A percentile compares a stretch with the other conserved stretches of the same genome.
These are phyloP conservation scores for Tricholaema leucomelas DNA, from an alignment of 2,113 vertebrate species.

Conservation along the genomic window DNA sequence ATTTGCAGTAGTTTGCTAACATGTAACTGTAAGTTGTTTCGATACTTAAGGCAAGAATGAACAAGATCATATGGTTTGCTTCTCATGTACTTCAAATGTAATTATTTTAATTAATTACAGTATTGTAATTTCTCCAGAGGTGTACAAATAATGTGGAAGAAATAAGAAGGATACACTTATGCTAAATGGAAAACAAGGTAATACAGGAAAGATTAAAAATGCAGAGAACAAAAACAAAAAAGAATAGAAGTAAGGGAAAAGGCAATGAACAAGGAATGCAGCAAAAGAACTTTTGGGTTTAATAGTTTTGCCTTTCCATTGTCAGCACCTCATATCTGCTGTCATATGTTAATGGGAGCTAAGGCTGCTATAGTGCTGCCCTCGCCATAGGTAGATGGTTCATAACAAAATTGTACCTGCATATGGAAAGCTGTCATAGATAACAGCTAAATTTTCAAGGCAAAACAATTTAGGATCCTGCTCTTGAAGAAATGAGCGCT, in stretches of 20 bases:
- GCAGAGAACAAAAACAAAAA: not conserved
- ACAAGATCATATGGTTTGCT: conserved; percentile 22
- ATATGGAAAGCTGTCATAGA: conserved; percentile 4
- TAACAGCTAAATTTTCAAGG: not conserved
- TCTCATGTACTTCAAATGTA: conserved; percentile 15
- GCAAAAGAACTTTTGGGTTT: not conserved
- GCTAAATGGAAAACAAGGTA: conserved; percentile 23
- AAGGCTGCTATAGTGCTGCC: conserved; percentile 15
- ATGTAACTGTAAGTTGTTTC: not conserved
- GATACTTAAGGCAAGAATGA: not conserved
- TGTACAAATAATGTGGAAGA: conserved; percentile 31
- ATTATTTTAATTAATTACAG: conserved; percentile 49
- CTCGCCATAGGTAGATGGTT: conserved; percentile 9
- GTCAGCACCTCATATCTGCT: conserved; percentile 15
- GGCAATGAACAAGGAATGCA: not conserved
- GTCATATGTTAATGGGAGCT: conserved; percentile 18
- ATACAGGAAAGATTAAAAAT: conserved; percentile 3
- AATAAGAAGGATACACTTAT: not conserved
- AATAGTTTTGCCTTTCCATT: not conserved
- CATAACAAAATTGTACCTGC: conserved; percentile 3
- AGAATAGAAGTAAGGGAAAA: conserved; percentile 2
- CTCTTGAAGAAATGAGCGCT: not conserved
- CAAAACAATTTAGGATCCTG: not conserved
- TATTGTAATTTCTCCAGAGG: conserved; percentile 13
- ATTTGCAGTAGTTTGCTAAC: not conserved